Evolutionary conservation across 2,888 invertebrate genomes (phyloP), one percentile per base, ranked within the genome.

Genomic region (Lepetodrilus schrolli): DNA sequence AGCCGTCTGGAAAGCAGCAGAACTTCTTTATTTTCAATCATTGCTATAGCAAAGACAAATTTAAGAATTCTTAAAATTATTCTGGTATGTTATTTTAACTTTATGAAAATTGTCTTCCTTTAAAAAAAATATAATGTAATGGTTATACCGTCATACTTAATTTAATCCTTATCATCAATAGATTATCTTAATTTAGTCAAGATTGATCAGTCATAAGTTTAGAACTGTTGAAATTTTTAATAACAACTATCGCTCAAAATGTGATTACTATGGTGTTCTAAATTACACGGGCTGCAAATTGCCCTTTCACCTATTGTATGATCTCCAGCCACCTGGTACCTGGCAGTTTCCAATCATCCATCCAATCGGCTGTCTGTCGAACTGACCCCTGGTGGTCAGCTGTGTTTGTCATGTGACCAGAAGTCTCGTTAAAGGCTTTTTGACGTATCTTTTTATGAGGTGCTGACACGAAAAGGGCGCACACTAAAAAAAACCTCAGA

Each of bases 281-380:
- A 58, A 58, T 58, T 34, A 58, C 30, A 58, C 30, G 58, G 58
- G 58, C 34, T 30, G 30, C 30, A 58, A 58, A 58, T 58, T 58
- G 26, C 58, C 58, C 30, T 17, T 58, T 58, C 58, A 58, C 58
- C 58, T 58, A 34, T 58, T 30, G 34, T 30, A 5, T 4, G 17
- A n/a, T 30, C 34, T 34, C 30, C 17, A 17, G 17, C 58, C 58
- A 58, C 58, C 58, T 58, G 58, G 26, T 26, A 30, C 58, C 58
- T n/a, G 58, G 34, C 30, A 26, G 7, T 23, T 13, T 58, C 58
- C 58, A 58, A 5, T n/a, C n/a, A 58, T 7, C 26, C 58, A 30
- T 58, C 30, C 26, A 58, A 30, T 17, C n/a, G n/a, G n/a, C n/a
- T n/a, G n/a, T n/a, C n/a, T n/a, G n/a, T n/a, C n/a, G 30, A 58